Evolutionary conservation across 2,113 vertebrate species (phyloP).

Genomic region (Saccopteryx leptura): DNA sequence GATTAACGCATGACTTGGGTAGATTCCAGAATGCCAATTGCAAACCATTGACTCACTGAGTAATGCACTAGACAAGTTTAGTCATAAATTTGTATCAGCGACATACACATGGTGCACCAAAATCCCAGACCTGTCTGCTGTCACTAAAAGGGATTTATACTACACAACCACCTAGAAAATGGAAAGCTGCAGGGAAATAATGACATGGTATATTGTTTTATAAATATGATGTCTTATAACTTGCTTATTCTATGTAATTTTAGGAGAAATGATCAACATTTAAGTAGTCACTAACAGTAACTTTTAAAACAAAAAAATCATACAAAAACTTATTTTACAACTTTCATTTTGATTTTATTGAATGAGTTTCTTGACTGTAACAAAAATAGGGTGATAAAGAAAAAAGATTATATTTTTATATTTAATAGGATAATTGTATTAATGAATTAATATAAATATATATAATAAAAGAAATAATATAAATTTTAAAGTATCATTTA

Average conservation of each 20-base stretch:
- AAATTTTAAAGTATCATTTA: not conserved
- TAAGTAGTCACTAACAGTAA: not conserved
- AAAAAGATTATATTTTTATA: not conserved
- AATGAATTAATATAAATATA: not conserved
- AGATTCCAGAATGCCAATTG: not conserved
- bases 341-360: not conserved
- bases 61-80: not conserved
- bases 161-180: not conserved
- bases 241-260: not conserved
- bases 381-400: not conserved
- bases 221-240: not conserved
- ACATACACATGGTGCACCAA: not conserved
- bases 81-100: not conserved
- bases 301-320: not conserved
- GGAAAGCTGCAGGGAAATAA: not conserved
- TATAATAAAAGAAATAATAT: not conserved
- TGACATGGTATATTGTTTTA: not conserved
- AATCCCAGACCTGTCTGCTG: not conserved
- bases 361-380: not conserved
- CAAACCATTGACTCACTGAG: not conserved
- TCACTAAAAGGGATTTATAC: not conserved
- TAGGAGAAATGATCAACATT: not conserved
- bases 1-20: not conserved
- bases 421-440: not conserved
- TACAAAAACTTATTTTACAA: not conserved